Evolutionary conservation across 2,888 invertebrate species (phyloP).

Genomic region (Mycalesis mineus): DNA sequence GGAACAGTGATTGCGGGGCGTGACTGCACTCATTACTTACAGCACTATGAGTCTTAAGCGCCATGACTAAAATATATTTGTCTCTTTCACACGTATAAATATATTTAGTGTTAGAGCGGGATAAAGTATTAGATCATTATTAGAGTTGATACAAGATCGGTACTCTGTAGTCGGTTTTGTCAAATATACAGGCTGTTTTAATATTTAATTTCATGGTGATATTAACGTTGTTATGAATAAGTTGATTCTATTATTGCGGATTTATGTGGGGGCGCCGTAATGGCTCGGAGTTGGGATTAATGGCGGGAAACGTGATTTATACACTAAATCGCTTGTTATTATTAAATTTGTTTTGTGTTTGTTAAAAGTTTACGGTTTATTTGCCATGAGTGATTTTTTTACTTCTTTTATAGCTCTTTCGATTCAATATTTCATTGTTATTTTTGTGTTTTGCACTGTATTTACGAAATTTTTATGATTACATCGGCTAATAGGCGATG

Average conservation of each 20-base stretch:
- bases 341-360: slow-evolving; percentile 26
- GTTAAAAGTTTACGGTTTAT: slow-evolving; percentile 10
- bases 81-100: slow-evolving; percentile 39
- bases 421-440: neutral
- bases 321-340: slow-evolving; percentile 31
- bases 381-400: neutral
- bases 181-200: slow-evolving; percentile 59
- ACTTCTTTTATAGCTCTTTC: too few relatives aligned
- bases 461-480: too few relatives aligned
- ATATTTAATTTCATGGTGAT: slow-evolving; percentile 71
- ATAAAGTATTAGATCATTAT: slow-evolving; percentile 35
- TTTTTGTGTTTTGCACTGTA: too few relatives aligned
- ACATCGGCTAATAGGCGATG: too few relatives aligned
- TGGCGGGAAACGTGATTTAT: slow-evolving; percentile 38
- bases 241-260: slow-evolving; percentile 56
- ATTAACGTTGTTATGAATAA: slow-evolving; percentile 70
- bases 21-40: slow-evolving; percentile 69
- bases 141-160: slow-evolving; percentile 40
- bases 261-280: slow-evolving; percentile 62
- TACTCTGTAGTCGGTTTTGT: slow-evolving; percentile 1
- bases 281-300: slow-evolving; percentile 44
- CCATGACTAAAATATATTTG: slow-evolving; percentile 29
- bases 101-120: slow-evolving; percentile 32
- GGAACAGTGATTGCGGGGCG: slow-evolving; percentile 67
- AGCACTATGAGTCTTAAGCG: slow-evolving; percentile 31